Evolutionary conservation across 2,888 invertebrate genomes (phyloP), one percentile per base, ranked within the genome.

Genomic region (Dynastes hyllus): DNA sequence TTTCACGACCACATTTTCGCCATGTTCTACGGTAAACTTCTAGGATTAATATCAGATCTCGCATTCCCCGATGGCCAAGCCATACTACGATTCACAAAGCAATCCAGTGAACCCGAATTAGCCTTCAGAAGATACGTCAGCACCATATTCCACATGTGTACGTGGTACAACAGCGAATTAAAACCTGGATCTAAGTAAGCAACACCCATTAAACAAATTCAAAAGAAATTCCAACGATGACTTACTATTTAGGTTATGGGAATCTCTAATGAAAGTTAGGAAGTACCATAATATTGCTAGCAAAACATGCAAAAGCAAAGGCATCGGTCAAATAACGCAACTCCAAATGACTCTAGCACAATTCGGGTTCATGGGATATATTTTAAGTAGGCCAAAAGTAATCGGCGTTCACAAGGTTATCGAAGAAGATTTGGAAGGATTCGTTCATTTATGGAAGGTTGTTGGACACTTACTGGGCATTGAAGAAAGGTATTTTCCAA

Each of bases 271-370:
- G 80, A 89, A 92, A 29, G 94, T 96, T 0, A 91, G 94, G 65
- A 91, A 89, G 45, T 92, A 93, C 1, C 96, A 96, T 85, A 89
- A 93, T 53, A 90, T 91, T 0, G 93, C 93, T 0, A 93, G 93
- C 55, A 89, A 91, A 27, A 88, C 90, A 80, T 89, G 91, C 50
- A 85, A 85, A 6, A 86, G 89, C 13, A 89, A 88, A 0, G 88
- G 91, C 6, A 83, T 90, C 2, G 92, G 92, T 0, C 89, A 90
- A 55, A 93, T 97, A 51, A 93, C 94, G 0, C 97, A 97, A 87
- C 92, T 94, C 82, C 96, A 97, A 86, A 92, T 98, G 91, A 94
- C 94, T 0, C 87, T 97, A 11, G 96, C 97, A 0, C 96, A 96
- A 88, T 96, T 95, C 86, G 97, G 96, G 2, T 97, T 97, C 86